phyloP scores from a whole-genome alignment of 2,797 vertebrate species.

The Urocyon cinereoargenteus region DNA sequence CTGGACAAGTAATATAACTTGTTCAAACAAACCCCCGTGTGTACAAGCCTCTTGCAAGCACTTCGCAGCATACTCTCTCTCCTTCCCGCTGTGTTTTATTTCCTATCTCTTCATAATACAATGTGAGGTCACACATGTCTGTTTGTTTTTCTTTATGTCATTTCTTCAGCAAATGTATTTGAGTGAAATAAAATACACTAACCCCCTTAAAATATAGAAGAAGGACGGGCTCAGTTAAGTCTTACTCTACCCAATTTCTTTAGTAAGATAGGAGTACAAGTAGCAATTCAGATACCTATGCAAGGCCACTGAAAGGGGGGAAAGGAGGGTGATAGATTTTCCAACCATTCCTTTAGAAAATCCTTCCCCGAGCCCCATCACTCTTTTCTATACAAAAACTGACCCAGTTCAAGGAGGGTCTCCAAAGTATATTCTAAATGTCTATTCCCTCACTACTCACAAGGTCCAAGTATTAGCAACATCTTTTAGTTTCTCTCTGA shows the following conservation, averaged over 20 bases:
- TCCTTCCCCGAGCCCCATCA: background rate
- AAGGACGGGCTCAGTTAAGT: background rate
- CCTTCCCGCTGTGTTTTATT: background rate
- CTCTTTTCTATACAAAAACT: background rate
- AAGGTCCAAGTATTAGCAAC: background rate
- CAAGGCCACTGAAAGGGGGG: background rate
- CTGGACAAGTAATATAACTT: background rate
- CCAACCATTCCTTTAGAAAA: background rate
- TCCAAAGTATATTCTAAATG: background rate
- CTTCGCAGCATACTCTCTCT: accelerated
- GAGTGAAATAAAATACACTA: background rate
- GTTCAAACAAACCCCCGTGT: background rate
- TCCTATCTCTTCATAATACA: background rate
- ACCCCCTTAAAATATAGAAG: background rate
- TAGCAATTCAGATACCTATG: background rate
- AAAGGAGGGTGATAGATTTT: background rate
- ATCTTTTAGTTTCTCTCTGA: background rate
- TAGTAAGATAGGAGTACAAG: background rate
- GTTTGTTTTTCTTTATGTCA: background rate
- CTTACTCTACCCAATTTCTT: background rate
- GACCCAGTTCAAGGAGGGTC: background rate
- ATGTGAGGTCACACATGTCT: background rate
- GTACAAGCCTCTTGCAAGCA: background rate
- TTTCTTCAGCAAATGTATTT: background rate
- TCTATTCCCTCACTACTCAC: background rate